A percentile compares a stretch with the other conserved stretches of the same genome.
These are phyloP conservation scores for Rana temporaria DNA, from an alignment of 2,113 vertebrate species.

Conservation along the genomic window DNA sequence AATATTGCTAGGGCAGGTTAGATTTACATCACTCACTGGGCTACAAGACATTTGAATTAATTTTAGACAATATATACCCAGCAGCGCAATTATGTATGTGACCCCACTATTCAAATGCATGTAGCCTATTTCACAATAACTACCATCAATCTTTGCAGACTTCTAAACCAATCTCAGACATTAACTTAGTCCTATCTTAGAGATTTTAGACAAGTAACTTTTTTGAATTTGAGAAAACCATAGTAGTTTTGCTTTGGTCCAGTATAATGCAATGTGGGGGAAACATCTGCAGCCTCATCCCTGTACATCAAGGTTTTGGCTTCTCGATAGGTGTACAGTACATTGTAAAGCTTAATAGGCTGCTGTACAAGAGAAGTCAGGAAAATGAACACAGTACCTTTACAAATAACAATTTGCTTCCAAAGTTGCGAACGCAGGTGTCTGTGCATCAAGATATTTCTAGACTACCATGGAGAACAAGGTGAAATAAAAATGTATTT, in stretches of 20 bases:
- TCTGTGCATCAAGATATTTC: not conserved
- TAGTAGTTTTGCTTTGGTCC: conserved; percentile 45
- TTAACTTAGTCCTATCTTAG: not conserved
- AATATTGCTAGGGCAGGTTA: conserved; percentile 9
- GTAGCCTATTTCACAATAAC: not conserved
- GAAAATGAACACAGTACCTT: not conserved
- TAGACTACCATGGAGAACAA: conserved; percentile 5
- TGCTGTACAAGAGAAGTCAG: conserved; percentile 6
- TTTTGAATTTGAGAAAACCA: not conserved
- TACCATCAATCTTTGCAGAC: not conserved
- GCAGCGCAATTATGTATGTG: not conserved
- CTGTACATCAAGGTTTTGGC: not conserved
- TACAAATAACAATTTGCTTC: not conserved
- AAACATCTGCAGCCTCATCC: not conserved
- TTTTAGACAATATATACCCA: conserved; percentile 11
- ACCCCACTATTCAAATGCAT: conserved; percentile 12
- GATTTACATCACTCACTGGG: conserved; percentile 22
- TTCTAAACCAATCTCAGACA: not conserved
- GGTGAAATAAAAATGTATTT: not conserved
- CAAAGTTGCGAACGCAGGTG: conserved; percentile 19
- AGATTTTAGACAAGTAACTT: not conserved
- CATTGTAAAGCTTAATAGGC: conserved; percentile 19
- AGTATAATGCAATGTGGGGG: conserved; percentile 1
- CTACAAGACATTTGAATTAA: conserved; percentile 32
- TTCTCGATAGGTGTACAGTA: conserved; percentile 18